Evolutionary conservation across 2,888 invertebrate species (phyloP).

Genomic region (Sphaeridia pumilis): DNA sequence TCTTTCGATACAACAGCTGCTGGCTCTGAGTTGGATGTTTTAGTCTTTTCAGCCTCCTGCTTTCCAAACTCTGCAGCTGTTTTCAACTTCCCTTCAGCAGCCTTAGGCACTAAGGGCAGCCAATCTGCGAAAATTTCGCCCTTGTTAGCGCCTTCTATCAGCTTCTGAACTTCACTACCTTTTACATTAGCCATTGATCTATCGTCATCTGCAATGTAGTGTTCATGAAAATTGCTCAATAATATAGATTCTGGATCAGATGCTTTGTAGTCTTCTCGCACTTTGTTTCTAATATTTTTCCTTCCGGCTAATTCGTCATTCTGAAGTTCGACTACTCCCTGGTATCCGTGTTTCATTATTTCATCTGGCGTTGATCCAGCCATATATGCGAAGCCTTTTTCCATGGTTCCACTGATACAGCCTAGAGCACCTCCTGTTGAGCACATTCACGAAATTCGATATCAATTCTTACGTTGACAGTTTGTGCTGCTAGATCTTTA

Average conservation of each 20-base stretch:
- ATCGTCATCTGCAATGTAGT: not conserved
- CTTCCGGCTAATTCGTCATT: not conserved
- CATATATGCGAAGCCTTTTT: conserved; percentile 47
- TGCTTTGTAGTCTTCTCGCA: no score
- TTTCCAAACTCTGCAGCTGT: not conserved
- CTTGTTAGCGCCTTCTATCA: not conserved
- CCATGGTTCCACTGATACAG: conserved; percentile 47
- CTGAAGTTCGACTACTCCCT: no score
- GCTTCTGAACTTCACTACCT: not conserved
- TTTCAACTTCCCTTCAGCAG: not conserved
- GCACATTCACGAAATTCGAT: conserved; percentile 35
- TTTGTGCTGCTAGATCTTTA: not conserved
- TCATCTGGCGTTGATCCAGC: conserved; percentile 43
- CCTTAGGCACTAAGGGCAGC: not conserved
- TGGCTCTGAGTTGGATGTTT: no score
- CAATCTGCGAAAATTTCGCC: not conserved
- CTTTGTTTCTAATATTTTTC: no score
- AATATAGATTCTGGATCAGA: no score
- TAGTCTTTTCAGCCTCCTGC: no score
- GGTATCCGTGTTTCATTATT: not conserved
- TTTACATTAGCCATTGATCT: not conserved
- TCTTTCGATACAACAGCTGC: no score
- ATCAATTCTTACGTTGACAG: not conserved
- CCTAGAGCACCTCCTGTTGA: conserved; percentile 49
- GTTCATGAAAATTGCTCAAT: not conserved